A percentile compares a stretch with the other conserved stretches of the same genome.
Conservation (phyloP, 2,888 invertebrate genomes). For the Spisula subtruncata region DNA sequence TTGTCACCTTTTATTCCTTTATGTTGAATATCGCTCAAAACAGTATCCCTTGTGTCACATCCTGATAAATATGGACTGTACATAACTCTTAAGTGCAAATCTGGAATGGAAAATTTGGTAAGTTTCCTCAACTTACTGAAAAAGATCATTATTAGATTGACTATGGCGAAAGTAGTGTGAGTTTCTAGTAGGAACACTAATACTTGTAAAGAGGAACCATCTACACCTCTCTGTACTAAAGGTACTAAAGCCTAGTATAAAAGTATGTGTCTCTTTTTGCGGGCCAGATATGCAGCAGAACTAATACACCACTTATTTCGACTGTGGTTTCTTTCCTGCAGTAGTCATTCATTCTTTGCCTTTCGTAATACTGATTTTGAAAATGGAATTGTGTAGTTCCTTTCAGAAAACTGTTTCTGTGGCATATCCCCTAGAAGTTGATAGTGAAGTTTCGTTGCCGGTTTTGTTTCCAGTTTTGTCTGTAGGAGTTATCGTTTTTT, state of each 20-base stretch:
- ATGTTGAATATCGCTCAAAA: too few relatives aligned
- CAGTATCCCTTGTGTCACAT: too few relatives aligned
- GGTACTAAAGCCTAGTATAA: slow-evolving; percentile 42
- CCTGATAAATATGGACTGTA: too few relatives aligned
- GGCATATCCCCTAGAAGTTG: slow-evolving; percentile 17
- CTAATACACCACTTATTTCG: slow-evolving; percentile 42
- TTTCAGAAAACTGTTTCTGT: background rate
- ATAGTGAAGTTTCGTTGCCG: too few relatives aligned
- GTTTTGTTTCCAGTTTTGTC: background rate
- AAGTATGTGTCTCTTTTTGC: background rate
- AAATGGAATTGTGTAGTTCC: slow-evolving; percentile 36
- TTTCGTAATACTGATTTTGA: slow-evolving; percentile 35
- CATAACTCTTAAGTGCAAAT: too few relatives aligned
- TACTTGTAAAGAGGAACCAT: slow-evolving; percentile 24
- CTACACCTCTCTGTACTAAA: background rate
- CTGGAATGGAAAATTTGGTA: background rate
- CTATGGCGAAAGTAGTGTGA: too few relatives aligned
- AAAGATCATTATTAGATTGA: too few relatives aligned
- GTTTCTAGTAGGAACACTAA: slow-evolving; percentile 14
- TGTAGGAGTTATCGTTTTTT: background rate
- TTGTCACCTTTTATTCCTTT: too few relatives aligned
- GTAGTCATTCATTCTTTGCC: slow-evolving; percentile 42
- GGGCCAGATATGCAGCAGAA: slow-evolving; percentile 4
- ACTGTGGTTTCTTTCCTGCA: slow-evolving; percentile 2
- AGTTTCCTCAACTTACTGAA: too few relatives aligned